These are phyloP conservation scores for Chrysogorgia sp. DNA, from an alignment of 92 coral and sea anemone genomes.

Conservation along the genomic window DNA sequence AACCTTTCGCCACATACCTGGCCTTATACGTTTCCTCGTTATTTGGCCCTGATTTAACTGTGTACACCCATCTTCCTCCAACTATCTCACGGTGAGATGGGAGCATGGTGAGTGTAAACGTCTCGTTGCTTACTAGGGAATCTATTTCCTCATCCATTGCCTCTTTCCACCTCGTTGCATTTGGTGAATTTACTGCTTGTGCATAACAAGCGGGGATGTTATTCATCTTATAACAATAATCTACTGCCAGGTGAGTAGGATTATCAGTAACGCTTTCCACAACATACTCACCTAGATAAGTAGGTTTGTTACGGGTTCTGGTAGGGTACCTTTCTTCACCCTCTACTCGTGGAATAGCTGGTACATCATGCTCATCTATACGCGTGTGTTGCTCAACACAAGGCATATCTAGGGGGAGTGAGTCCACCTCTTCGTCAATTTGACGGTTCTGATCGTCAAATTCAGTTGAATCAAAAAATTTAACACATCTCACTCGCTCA, in stretches of 20 bases:
- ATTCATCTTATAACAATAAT: constrained; percentile 49
- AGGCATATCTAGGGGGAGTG: not conserved
- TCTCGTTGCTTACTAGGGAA: constrained; percentile 52
- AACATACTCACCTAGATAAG: constrained; percentile 52
- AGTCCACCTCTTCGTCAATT: not conserved
- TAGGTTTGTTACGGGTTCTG: constrained; percentile 39
- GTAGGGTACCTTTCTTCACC: constrained; percentile 42
- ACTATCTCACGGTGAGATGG: constrained; percentile 63
- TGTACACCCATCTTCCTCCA: constrained; percentile 61
- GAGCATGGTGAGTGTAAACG: constrained; percentile 54
- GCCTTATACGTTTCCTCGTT: too few relatives aligned
- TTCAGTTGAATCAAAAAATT: constrained; percentile 2
- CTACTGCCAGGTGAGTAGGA: too few relatives aligned
- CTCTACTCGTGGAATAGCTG: not conserved
- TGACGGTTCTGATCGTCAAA: not conserved
- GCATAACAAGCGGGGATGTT: constrained; percentile 50
- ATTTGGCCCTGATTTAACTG: constrained; percentile 48
- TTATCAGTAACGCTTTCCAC: constrained; percentile 42
- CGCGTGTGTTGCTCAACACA: not conserved
- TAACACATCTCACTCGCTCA: constrained; percentile 41
- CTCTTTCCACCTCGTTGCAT: constrained; percentile 59
- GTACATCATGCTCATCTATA: not conserved
- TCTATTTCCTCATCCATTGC: constrained; percentile 61
- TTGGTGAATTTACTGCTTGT: constrained; percentile 56
- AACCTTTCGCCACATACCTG: too few relatives aligned